Evolutionary conservation across 2,888 invertebrate species (phyloP), one percentile per base, ranked within the genome.

Genomic region (Tuta absoluta): DNA sequence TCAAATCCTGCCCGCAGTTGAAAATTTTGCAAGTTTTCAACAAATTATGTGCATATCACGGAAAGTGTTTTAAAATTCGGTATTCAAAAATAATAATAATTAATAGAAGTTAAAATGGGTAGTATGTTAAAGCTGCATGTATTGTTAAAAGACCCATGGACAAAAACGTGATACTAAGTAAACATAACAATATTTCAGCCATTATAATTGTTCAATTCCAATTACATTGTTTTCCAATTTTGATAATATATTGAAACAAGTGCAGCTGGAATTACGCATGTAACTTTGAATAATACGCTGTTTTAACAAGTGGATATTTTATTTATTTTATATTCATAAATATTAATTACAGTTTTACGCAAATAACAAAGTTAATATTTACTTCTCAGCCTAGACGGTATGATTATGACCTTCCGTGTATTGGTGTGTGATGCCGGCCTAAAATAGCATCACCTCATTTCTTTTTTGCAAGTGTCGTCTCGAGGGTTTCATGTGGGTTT

Each of bases 171-270:
- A 33, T 33, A 10, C 10, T n/a, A 41, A 14, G 41, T 41, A 41
- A 41, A 41, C 41, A 41, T 5, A 8, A 8, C 14, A 41, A 41
- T 41, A n/a, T 41, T 41, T n/a, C 41, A 14, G 4, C 33, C 41
- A 41, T 41, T 38, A 12, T 10, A 11, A 8, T 38, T n/a, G 5
- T 14, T 41, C 2, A 41, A 41, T 8, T 33, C 33, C 41, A 41
- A 41, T 41, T 41, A 41, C 14, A 41, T 41, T 41, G 41, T 41
- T 41, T 41, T 41, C 41, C 41, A 41, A 41, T 41, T 41, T 41
- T 41, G 41, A n/a, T 14, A 3, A 14, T 41, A 14, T 41, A 41
- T 41, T 41, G 12, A 5, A 14, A n/a, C 51, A 51, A 21, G 4
- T 51, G 51, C 3, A 1, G 7, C 1, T 23, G 0, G 23, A 19